Evolutionary conservation across 2,888 invertebrate genomes (phyloP), one percentile per base, ranked within the genome.

Genomic region (Chrysotoxum bicinctum): DNA sequence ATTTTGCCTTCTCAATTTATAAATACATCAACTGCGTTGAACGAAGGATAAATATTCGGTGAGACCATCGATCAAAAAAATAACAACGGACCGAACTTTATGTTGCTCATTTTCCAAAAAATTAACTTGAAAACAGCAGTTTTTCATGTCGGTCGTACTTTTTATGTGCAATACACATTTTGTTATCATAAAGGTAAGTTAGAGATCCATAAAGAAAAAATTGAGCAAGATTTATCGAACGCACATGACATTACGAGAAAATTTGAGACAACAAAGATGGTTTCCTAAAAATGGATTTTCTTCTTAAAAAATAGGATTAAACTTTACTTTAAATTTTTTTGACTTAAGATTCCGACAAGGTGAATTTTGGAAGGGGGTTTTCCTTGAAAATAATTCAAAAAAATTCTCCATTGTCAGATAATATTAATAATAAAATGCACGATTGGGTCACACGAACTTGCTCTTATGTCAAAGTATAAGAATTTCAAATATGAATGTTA

Each of bases 61-160:
- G 75, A 60, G 48, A 35, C 76, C 84, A 80, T 80, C 75, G 84
- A 85, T 85, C 80, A 84, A 75, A 84, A 84, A 40, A n/a, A 40
- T n/a, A 40, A 40, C 40, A 43, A 16, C 43, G 9, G 43, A 43
- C 43, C 43, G 16, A 43, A 80, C 80, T 85, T 80, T 80, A 72
- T 80, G 80, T 66, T 60, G 75, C 84, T 85, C 80, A 85, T 85
- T 85, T 85, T 85, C 84, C 80, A 80, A 80, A 85, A 80, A 85
- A 85, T 76, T 80, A 79, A 80, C 76, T 85, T 80, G 68, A 80
- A 76, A 85, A 80, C 80, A 85, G 75, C 84, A 80, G 80, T 85
- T 80, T 80, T 85, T 85, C 80, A 85, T 80, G 32, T 35, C 14
- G 45, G 10, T 14, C 14, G 12, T 12, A 19, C 6, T 32, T 56